Base-by-base conservation (phyloP, 2,113 vertebrate genomes). In the Pterocles burchelli region DNA sequence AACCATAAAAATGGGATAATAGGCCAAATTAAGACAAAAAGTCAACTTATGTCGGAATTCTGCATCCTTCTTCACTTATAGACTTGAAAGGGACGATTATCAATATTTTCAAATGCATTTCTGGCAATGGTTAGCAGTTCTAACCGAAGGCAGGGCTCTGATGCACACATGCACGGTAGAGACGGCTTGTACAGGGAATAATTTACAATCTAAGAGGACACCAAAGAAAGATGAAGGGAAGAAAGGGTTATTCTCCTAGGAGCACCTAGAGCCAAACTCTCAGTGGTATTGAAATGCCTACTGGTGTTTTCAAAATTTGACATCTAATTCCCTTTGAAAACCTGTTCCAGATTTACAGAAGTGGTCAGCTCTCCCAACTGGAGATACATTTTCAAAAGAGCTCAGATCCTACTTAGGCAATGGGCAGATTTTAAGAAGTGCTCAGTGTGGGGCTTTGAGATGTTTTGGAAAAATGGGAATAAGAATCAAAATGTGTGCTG, bases 321-420 rank as follows among this genome's bases (percentile, higher is more conserved):
- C 72, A 88, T 84, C n/a, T 83, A 92, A 93, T 83, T 90, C 67
- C 59, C 59, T 90, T 90, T 84, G 88, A 93, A 94, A 96, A 90
- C 43, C 63, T 74, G 55, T 83, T 92, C 51, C 90, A 76, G 63
- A 88, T 94, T 96, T 88, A 65, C 71, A 77, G 59, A 76, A 82
- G n/a, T 59, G 66, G 62, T 54, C 88, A 79, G 71, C 49, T 90
- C 36, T 85, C 67, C 78, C n/a, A 54, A 0, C 9, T 80, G 75
- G 66, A 92, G 75, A 80, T 58, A 74, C 12, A 0, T 85, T 93
- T 95, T 92, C 63, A 90, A 79, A 91, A 74, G 75, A 62, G 49
- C 46, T 93, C 67, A 49, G 34, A n/a, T 65, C 58, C 71, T 54
- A 48, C 65, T 77, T 54, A 88, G 78, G 26, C 82, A 92, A 77